Evolutionary conservation across 1,140 invertebrate genomes (phyloP).

Genomic region (Scaptomyza hsui): DNA sequence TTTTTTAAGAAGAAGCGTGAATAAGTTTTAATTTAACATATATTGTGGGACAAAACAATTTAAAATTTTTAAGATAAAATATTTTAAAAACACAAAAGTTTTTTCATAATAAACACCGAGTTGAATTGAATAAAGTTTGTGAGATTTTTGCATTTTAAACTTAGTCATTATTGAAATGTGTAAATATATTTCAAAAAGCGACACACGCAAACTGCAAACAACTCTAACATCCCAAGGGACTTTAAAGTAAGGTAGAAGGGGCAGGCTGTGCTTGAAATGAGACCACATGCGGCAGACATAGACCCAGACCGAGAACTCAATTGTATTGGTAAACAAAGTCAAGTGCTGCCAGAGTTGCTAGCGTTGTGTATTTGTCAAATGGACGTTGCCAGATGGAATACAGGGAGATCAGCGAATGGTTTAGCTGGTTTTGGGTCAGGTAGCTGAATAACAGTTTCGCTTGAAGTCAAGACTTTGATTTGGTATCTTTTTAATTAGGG

Average conservation of each 20-base stretch:
- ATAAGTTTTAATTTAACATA: too few species aligned
- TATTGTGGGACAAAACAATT: too few species aligned
- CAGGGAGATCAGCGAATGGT: not conserved
- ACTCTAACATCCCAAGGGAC: constrained; percentile 22
- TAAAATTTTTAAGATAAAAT: too few species aligned
- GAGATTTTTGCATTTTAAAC: constrained; percentile 29
- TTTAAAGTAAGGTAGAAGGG: not conserved
- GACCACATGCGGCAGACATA: constrained; percentile 9
- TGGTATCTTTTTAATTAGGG: constrained; percentile 71
- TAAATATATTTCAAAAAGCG: constrained; percentile 41
- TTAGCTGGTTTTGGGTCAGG: constrained; percentile 9
- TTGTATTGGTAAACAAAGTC: constrained; percentile 63
- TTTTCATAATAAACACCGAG: constrained; percentile 5
- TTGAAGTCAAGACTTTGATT: constrained; percentile 1
- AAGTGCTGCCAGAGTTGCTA: constrained; percentile 54
- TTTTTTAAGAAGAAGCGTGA: too few species aligned
- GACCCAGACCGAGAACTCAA: constrained; percentile 53
- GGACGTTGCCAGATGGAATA: constrained; percentile 1
- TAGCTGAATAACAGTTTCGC: constrained; percentile 9
- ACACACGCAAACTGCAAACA: constrained; percentile 27
- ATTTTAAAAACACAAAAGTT: not conserved
- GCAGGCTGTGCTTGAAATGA: not conserved
- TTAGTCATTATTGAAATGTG: constrained; percentile 51
- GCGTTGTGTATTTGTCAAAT: constrained; percentile 3
- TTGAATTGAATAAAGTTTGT: constrained; percentile 33